phyloP scores from a whole-genome alignment of 1,140 invertebrate species.

The Drosophila ironensis region DNA sequence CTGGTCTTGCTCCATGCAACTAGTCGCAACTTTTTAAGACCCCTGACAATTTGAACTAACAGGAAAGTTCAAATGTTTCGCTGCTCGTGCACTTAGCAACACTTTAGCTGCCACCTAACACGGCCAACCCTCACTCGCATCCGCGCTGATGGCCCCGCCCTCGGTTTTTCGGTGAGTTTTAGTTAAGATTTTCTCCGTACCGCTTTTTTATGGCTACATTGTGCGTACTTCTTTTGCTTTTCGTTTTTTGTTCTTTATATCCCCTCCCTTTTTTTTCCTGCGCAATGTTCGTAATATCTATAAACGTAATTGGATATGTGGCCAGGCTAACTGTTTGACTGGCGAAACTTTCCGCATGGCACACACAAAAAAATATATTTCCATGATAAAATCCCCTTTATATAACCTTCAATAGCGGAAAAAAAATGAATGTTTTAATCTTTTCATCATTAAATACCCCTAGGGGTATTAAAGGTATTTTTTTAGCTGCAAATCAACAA shows the following conservation, averaged over 20 bases:
- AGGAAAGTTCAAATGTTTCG: conserved; percentile 63
- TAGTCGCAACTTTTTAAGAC: conserved; percentile 46
- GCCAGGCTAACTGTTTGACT: conserved; percentile 37
- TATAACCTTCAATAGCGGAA: too few relatives aligned
- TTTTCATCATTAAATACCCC: too few relatives aligned
- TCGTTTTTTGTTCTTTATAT: too few relatives aligned
- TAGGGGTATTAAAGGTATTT: too few relatives aligned
- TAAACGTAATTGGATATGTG: conserved; percentile 77
- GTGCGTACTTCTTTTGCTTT: conserved; percentile 65
- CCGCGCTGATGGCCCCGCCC: neutral
- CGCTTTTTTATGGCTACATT: conserved; percentile 64
- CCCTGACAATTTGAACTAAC: conserved; percentile 48
- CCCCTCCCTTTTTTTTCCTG: conserved; percentile 35
- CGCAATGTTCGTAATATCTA: conserved; percentile 66
- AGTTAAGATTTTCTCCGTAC: conserved; percentile 45
- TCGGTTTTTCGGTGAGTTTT: conserved; percentile 34
- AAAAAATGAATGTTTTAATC: too few relatives aligned
- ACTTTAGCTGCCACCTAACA: conserved; percentile 30
- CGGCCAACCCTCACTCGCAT: neutral
- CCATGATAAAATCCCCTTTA: too few relatives aligned
- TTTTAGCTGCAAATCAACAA: too few relatives aligned
- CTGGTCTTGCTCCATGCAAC: neutral
- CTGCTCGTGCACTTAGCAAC: conserved; percentile 50
- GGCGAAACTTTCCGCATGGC: conserved; percentile 35
- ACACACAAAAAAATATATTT: neutral